phyloP scores from a whole-genome alignment of 1,140 invertebrate species.

The Eurosta solidaginis region DNA sequence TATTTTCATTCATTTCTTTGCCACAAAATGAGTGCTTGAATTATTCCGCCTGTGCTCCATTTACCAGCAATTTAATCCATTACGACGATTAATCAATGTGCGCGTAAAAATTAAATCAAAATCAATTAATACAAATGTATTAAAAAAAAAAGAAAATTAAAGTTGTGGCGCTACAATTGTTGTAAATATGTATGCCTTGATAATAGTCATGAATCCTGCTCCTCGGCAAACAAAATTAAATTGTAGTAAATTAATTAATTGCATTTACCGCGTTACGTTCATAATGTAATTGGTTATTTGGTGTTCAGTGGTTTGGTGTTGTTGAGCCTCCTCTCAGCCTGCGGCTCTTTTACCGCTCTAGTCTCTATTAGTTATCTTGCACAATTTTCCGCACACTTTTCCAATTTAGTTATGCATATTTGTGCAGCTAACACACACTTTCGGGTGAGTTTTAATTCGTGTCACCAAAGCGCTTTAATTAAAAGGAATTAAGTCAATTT shows the following conservation, averaged over 20 bases:
- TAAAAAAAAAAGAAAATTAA: constrained; percentile 34
- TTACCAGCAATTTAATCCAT: constrained; percentile 30
- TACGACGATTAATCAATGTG: constrained; percentile 41
- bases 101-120: constrained; percentile 43
- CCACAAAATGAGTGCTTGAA: too few species aligned
- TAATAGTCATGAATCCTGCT: not conserved
- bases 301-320: not conserved
- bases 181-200: not conserved
- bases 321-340: not conserved
- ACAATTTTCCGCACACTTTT: constrained; percentile 7
- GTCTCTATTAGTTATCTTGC: not conserved
- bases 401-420: not conserved
- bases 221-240: constrained; percentile 28
- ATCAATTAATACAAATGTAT: constrained; percentile 46
- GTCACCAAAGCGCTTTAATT: constrained; percentile 22
- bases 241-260: constrained; percentile 54
- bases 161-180: constrained; percentile 10
- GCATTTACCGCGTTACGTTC: constrained; percentile 40
- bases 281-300: too few species aligned
- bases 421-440: not conserved
- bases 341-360: not conserved
- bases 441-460: constrained; percentile 6
- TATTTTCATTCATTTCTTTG: too few species aligned
- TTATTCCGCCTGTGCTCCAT: too few species aligned
- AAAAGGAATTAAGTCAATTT: constrained; percentile 28